Conservation (phyloP, 2,888 invertebrate genomes). For the Calameuta idolon region DNA sequence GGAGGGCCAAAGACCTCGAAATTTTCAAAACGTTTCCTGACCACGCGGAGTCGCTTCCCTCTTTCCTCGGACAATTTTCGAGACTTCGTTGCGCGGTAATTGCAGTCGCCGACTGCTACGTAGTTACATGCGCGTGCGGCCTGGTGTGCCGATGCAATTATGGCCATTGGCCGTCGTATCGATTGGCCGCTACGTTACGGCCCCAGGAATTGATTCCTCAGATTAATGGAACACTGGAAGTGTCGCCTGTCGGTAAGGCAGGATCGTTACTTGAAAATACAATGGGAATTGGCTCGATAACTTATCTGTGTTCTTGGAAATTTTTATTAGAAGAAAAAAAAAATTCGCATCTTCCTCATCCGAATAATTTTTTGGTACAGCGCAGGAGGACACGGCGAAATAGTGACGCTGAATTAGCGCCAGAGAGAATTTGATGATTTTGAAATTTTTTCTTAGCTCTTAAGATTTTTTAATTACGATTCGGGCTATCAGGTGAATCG, state of each 20-base stretch:
- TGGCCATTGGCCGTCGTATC: neutral
- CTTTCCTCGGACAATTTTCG: no score
- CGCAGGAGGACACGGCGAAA: no score
- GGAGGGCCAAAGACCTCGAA: conserved; percentile 6
- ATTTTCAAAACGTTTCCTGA: neutral
- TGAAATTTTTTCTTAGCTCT: no score
- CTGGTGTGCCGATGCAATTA: neutral
- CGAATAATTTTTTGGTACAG: no score
- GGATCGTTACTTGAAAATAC: neutral
- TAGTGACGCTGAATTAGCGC: no score
- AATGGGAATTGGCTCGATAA: neutral
- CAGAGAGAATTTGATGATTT: no score
- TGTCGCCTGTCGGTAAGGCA: neutral
- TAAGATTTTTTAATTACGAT: neutral
- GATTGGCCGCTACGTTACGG: neutral
- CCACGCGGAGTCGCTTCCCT: neutral
- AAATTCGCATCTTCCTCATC: neutral
- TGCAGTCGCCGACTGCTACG: no score
- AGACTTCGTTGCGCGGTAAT: neutral
- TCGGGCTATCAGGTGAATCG: neutral
- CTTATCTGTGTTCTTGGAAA: neutral
- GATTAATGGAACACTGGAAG: neutral
- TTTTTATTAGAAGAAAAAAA: neutral
- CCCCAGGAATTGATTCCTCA: neutral
- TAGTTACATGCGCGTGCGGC: neutral